Percentiles rank a stretch among this genome's conserved stretches.
Evolutionary conservation across 2,113 vertebrate genomes (phyloP).

Genomic region (Phocoena sinus): DNA sequence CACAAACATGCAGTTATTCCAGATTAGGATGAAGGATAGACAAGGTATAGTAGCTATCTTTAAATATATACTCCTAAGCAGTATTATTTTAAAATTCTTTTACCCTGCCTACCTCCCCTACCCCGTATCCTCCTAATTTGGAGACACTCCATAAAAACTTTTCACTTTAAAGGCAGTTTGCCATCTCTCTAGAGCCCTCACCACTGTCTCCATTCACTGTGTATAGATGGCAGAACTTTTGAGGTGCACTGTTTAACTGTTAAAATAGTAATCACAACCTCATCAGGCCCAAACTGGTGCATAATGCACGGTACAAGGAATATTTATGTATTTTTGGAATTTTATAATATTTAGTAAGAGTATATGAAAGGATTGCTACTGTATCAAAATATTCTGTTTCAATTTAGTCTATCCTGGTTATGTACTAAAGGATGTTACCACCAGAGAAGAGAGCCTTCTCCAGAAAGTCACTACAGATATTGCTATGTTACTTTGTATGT

Average conservation of each 20-base stretch:
- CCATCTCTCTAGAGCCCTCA: background rate
- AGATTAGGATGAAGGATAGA: constrained; percentile 75
- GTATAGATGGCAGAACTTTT: background rate
- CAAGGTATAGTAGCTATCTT: constrained; percentile 77
- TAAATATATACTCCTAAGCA: constrained; percentile 65
- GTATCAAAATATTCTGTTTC: constrained; percentile 48
- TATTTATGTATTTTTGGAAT: constrained; percentile 75
- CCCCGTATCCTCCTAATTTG: background rate
- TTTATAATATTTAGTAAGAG: constrained; percentile 64
- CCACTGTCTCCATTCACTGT: background rate
- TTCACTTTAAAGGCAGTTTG: background rate
- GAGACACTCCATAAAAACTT: background rate
- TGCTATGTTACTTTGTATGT: background rate
- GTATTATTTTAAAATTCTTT: constrained; percentile 53
- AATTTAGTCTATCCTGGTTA: constrained; percentile 49
- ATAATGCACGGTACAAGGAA: constrained; percentile 69
- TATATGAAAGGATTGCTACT: constrained; percentile 16
- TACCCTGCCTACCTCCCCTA: background rate
- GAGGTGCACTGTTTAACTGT: background rate
- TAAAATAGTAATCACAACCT: background rate
- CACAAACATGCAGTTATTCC: constrained; percentile 80
- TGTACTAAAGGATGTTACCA: constrained; percentile 25
- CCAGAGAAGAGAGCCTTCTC: constrained; percentile 59
- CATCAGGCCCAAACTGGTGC: background rate
- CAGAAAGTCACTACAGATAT: constrained; percentile 40